A percentile compares a stretch with the other conserved stretches of the same genome.
phyloP scores from a whole-genome alignment of 1,140 invertebrate genomes.

The Anoplolepis gracilipes region DNA sequence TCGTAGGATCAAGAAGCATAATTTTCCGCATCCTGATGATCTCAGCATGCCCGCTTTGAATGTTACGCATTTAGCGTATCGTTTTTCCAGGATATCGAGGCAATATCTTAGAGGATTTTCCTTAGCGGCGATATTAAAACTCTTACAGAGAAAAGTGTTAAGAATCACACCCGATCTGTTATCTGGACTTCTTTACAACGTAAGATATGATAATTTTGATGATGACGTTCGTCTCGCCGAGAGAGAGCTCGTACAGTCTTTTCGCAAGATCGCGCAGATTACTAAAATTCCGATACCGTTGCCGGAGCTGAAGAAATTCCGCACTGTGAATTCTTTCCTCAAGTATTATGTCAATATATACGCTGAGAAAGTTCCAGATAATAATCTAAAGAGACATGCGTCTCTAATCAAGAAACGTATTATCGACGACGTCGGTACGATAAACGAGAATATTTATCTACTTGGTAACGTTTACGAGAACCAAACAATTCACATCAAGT shows the following conservation, averaged over 20 bases:
- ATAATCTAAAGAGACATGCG: slow-evolving; percentile 19
- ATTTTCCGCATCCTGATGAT: slow-evolving; percentile 29
- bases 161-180: slow-evolving; percentile 63
- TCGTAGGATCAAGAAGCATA: slow-evolving; percentile 55
- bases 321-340: slow-evolving; percentile 58
- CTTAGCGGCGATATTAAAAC: slow-evolving; percentile 28
- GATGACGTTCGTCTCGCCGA: slow-evolving; percentile 66
- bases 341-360: slow-evolving; percentile 48
- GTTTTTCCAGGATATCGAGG: slow-evolving; percentile 20
- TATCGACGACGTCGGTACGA: slow-evolving; percentile 55
- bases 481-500: slow-evolving; percentile 66
- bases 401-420: slow-evolving; percentile 52
- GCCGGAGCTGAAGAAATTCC: not conserved
- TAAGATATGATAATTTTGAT: slow-evolving; percentile 68
- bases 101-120: slow-evolving; percentile 67
- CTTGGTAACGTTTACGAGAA: slow-evolving; percentile 73
- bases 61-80: slow-evolving; percentile 46
- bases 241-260: slow-evolving; percentile 46
- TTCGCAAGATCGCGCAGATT: not conserved
- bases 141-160: slow-evolving; percentile 49
- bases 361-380: not conserved
- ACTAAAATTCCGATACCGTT: not conserved
- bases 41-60: slow-evolving; percentile 20
- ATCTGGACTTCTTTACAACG: slow-evolving; percentile 62
- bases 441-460: slow-evolving; percentile 74